Base-by-base conservation (phyloP, 2,797 vertebrate genomes). In the Sebastes vulpes region DNA sequence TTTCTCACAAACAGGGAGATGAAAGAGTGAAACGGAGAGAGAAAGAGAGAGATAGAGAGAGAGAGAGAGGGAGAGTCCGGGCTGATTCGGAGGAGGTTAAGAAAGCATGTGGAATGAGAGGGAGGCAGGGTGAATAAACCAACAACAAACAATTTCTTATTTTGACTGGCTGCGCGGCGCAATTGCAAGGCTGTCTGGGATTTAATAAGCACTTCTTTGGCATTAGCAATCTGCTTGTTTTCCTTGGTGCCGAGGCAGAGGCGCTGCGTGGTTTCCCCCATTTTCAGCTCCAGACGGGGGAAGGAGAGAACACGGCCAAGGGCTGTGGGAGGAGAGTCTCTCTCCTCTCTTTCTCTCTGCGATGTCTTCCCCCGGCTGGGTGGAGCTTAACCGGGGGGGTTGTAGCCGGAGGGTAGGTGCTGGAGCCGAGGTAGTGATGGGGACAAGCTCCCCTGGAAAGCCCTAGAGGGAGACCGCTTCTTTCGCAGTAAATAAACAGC, bases 131-230 rank as follows among this genome's bases (percentile, higher is more conserved):
- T 91, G 90, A 93, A 92, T 82, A 92, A 90, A 93, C 89, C 87
- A 94, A 92, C 81, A 93, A 93, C 93, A 94, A 95, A 94, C 88
- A 91, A 83, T 92, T 90, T 94, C 79, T 91, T 95, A 94, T 95
- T 96, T 95, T 94, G 92, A 90, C 95, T 94, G 90, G 87, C 90
- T 89, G 76, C 81, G 18, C 77, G 20, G 82, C 16, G 26, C 88
- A 91, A 93, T 89, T 91, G 87, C 83, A 75, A 85, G 79, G 82
- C 83, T 86, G 90, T 88, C 87, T 94, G 87, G 88, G 94, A 93
- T 91, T 96, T 96, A 95, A 95, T 94, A 94, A 95, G 94, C 91
- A 92, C 89, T 90, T 94, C 80, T 93, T 82, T 89, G 79, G 87
- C 91, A 90, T 91, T 83, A 89, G 85, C 82, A 91, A 82, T 87